Conservation (phyloP, 2,113 vertebrate species). For the Menura novaehollandiae region DNA sequence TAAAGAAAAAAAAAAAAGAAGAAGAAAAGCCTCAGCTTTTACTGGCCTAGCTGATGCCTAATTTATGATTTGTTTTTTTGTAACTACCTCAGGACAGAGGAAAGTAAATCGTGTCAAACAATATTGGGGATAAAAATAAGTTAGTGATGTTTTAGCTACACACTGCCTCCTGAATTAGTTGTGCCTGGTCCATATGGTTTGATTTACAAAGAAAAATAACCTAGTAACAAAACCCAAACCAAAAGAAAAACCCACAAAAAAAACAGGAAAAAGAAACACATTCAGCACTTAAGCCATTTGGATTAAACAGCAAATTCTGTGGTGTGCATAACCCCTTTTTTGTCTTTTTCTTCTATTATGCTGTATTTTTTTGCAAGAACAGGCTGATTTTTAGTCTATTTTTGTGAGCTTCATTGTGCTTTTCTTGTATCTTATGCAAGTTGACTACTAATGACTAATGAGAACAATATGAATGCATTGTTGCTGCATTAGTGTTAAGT, state of each 20-base stretch:
- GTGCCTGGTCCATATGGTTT: constrained; percentile 76
- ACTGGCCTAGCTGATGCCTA: constrained; percentile 64
- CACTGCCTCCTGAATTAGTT: constrained; percentile 76
- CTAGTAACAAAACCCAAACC: background rate
- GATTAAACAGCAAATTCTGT: constrained; percentile 77
- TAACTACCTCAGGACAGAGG: constrained; percentile 83
- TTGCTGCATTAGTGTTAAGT: constrained; percentile 90
- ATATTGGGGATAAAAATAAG: constrained; percentile 62
- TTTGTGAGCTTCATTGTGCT: constrained; percentile 84
- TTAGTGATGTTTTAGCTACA: constrained; percentile 78
- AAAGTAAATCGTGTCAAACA: constrained; percentile 65
- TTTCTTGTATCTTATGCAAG: constrained; percentile 82
- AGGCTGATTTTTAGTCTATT: constrained; percentile 81
- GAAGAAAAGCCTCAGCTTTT: constrained; percentile 56
- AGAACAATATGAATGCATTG: constrained; percentile 91
- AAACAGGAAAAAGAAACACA: constrained; percentile 36
- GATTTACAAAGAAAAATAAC: constrained; percentile 46
- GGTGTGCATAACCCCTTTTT: constrained; percentile 82
- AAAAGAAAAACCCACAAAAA: constrained; percentile 45
- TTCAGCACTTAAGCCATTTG: constrained; percentile 69
- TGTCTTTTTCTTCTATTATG: constrained; percentile 76
- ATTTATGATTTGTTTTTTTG: constrained; percentile 69
- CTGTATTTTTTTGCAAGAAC: constrained; percentile 76
- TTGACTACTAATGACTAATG: constrained; percentile 91
- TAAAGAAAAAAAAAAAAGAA: constrained; percentile 2